Base-by-base conservation (phyloP, 2,113 vertebrate genomes). In the Lethenteron camtschaticum region DNA sequence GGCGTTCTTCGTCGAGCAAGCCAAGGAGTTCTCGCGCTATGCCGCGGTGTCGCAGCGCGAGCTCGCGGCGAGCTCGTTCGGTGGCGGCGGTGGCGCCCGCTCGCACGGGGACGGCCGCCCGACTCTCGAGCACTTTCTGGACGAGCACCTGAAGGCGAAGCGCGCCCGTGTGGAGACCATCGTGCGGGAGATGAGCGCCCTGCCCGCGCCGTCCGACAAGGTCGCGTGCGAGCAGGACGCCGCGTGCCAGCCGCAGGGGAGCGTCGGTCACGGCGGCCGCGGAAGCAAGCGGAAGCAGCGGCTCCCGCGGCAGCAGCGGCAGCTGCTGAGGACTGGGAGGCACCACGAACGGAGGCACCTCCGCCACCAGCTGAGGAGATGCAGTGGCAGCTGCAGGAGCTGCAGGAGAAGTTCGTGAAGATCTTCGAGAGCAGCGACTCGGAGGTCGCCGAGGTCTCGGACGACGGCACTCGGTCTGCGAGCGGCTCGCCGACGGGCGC, bases 101-200 rank as follows among this genome's bases (percentile, higher is more conserved):
- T 41, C 41, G 41, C 41, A 41, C 41, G 41, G 41, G 41, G 41
- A 41, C 5, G 41, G 41, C 41, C 41, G 41, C 41, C 41, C 41
- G 41, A 41, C 41, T 41, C 41, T 41, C 6, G 41, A 41, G 41
- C 41, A 41, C 41, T 41, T 41, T 3, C 24, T 16, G n/a, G 63
- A 66, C 24, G 94, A 96, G 80, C 94, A 99, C 85, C 87, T 99
- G 75, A 87, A 88, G 73, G 94, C 94, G 71, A 99, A 99, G 76
- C 88, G 92, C 11, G 94, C 91, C 73, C 86, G 94, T 12, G 94
- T 96, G 76, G 92, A 99, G 78, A 99, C 95, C 82, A 99, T 99
- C 75, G 96, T 96, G 78, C 88, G 90, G 69, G 90, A 91, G 73
- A 99, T 99, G 92, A 96, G 90, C 79, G 8, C 63, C 63, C 24